Evolutionary conservation across 2,113 vertebrate species (phyloP).

Genomic region (Sphaerodactylus townsendi): DNA sequence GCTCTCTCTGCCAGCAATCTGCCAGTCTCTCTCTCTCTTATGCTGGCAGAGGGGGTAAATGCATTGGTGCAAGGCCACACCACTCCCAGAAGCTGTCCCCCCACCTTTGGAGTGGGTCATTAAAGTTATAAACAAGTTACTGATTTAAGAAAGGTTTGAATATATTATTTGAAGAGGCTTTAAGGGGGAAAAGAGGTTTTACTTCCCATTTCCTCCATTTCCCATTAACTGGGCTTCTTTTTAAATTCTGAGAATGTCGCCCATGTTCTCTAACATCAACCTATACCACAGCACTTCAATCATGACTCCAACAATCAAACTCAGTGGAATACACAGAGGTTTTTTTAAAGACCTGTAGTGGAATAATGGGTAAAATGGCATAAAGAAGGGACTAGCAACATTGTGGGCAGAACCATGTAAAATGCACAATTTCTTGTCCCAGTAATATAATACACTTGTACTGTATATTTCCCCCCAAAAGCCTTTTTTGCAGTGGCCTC

Average conservation of each 20-base stretch:
- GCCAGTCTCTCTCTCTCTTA: no score
- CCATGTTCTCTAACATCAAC: background rate
- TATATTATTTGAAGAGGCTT: background rate
- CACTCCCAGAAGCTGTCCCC: conserved; percentile 55
- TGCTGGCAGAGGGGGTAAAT: no score
- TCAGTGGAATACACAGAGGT: background rate
- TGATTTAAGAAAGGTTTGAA: conserved; percentile 6
- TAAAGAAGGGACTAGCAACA: no score
- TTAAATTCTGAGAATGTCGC: background rate
- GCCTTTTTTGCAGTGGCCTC: no score
- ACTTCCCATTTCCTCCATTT: background rate
- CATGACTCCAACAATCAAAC: background rate
- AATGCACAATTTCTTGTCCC: no score
- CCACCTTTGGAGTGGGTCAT: no score
- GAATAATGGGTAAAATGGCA: no score
- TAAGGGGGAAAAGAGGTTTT: background rate
- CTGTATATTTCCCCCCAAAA: no score
- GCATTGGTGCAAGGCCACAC: no score
- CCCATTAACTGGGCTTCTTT: background rate
- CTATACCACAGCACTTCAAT: background rate
- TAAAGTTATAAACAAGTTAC: background rate
- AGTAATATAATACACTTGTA: no score
- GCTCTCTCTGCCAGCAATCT: no score
- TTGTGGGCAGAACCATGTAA: no score
- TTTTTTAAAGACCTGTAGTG: background rate